Evolutionary conservation across 64 coral and sea anemone genomes (phyloP).

Genomic region (Actinia equina): DNA sequence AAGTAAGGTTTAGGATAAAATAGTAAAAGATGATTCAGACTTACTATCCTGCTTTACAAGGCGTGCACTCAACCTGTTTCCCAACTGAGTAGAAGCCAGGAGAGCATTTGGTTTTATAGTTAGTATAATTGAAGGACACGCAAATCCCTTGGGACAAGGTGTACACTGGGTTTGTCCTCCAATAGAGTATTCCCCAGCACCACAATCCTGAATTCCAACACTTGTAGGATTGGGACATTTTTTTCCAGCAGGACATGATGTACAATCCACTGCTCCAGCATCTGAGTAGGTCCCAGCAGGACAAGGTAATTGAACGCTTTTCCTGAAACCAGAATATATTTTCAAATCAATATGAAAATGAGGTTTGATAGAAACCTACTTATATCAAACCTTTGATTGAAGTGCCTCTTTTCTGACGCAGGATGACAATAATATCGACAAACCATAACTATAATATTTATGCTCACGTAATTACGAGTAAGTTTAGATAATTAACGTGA

Average conservation of each 20-base stretch:
- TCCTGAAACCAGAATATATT: slow-evolving; percentile 23
- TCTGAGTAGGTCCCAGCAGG: slow-evolving; percentile 67
- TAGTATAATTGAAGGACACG: slow-evolving; percentile 80
- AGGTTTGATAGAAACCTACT: too few relatives aligned
- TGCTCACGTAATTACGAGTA: too few relatives aligned
- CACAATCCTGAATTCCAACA: slow-evolving; percentile 60
- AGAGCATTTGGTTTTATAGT: slow-evolving; percentile 68
- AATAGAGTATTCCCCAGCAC: slow-evolving; percentile 71
- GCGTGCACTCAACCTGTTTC: slow-evolving; percentile 55
- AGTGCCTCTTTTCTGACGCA: too few relatives aligned
- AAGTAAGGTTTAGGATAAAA: too few relatives aligned
- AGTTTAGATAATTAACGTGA: too few relatives aligned
- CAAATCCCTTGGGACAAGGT: slow-evolving; percentile 78
- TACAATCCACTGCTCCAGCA: slow-evolving; percentile 15
- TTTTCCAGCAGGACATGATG: slow-evolving; percentile 72
- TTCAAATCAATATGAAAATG: slow-evolving; percentile 5
- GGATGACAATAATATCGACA: too few relatives aligned
- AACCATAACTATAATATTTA: too few relatives aligned
- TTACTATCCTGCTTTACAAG: slow-evolving; percentile 89
- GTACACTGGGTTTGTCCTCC: slow-evolving; percentile 59
- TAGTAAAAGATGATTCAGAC: slow-evolving; percentile 32
- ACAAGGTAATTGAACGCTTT: slow-evolving; percentile 52
- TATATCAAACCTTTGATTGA: too few relatives aligned
- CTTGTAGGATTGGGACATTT: slow-evolving; percentile 63
- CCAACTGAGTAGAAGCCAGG: slow-evolving; percentile 61